Conservation (phyloP, 1,140 invertebrate species). For the Xylocopa sonorina region DNA sequence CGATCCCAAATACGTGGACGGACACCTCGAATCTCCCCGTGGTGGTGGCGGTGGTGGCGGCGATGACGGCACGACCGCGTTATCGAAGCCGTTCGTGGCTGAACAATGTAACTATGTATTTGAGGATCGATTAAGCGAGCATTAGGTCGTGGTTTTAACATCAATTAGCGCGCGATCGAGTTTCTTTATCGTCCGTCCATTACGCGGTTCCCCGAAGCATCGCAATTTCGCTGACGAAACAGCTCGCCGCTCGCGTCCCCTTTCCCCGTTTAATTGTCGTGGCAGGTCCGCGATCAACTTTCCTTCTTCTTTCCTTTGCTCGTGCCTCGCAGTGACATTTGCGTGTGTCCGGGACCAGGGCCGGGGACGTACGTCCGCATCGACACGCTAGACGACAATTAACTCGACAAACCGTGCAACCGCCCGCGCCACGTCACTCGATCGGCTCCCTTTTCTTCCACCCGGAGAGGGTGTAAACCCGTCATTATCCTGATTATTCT, state of each 20-base stretch:
- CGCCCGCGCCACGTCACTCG: constrained; percentile 49
- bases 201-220: constrained; percentile 39
- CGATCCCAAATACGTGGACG: too few species aligned
- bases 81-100: background rate
- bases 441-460: constrained; percentile 47
- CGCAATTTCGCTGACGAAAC: constrained; percentile 47
- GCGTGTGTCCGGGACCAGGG: constrained; percentile 69
- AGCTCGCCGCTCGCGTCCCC: background rate
- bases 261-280: constrained; percentile 47
- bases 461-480: constrained; percentile 73
- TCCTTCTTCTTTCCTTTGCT: background rate
- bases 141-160: constrained; percentile 13
- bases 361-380: constrained; percentile 64
- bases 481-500: constrained; percentile 80
- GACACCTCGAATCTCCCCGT: too few species aligned
- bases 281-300: constrained; percentile 11
- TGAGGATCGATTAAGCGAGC: constrained; percentile 29
- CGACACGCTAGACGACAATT: constrained; percentile 81
- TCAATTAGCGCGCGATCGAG: constrained; percentile 42
- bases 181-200: constrained; percentile 32
- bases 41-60: too few species aligned
- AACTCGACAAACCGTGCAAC: constrained; percentile 76
- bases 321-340: constrained; percentile 66
- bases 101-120: too few species aligned
- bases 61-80: background rate